Percentiles rank a stretch among this genome's conserved stretches.
These are phyloP conservation scores for Pemphigus obesinymphae DNA, from an alignment of 1,140 invertebrate species.

Conservation along the genomic window DNA sequence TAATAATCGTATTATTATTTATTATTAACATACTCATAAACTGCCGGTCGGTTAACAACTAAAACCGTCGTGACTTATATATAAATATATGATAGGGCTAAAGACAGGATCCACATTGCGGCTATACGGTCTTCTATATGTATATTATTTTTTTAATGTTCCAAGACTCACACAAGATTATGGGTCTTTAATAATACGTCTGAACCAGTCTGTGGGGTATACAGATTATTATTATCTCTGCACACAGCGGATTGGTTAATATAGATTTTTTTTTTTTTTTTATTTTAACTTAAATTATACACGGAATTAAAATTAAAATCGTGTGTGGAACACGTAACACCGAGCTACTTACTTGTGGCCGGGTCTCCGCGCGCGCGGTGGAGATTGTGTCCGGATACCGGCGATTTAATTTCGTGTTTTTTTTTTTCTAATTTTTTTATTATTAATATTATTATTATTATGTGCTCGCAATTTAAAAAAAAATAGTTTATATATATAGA, in stretches of 20 bases:
- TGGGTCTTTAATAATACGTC: conserved; percentile 40
- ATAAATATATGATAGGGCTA: background rate
- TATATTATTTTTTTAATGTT: conserved; percentile 10
- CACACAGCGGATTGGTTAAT: background rate
- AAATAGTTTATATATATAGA: conserved; percentile 13
- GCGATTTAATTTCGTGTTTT: conserved; percentile 5
- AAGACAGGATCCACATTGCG: conserved; percentile 20
- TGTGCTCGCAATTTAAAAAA: conserved; percentile 32
- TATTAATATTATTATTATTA: conserved; percentile 6
- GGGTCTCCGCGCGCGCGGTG: background rate
- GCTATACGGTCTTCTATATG: background rate
- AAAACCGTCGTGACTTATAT: conserved; percentile 9
- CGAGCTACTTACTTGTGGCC: conserved; percentile 35
- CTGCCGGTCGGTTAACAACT: conserved; percentile 1
- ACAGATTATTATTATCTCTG: conserved; percentile 25
- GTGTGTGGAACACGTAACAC: conserved; percentile 29
- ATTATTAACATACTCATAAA: conserved; percentile 8
- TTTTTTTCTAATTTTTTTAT: background rate
- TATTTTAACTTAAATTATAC: conserved; percentile 20
- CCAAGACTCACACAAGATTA: conserved; percentile 17
- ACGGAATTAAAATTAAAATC: conserved; percentile 34
- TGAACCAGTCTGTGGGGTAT: conserved; percentile 28
- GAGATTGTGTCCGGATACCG: conserved; percentile 26
- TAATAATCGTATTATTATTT: conserved; percentile 4
- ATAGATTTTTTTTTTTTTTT: conserved; percentile 15